Base-by-base conservation (phyloP, 2,797 vertebrate genomes). In the Gymnodraco acuticeps region DNA sequence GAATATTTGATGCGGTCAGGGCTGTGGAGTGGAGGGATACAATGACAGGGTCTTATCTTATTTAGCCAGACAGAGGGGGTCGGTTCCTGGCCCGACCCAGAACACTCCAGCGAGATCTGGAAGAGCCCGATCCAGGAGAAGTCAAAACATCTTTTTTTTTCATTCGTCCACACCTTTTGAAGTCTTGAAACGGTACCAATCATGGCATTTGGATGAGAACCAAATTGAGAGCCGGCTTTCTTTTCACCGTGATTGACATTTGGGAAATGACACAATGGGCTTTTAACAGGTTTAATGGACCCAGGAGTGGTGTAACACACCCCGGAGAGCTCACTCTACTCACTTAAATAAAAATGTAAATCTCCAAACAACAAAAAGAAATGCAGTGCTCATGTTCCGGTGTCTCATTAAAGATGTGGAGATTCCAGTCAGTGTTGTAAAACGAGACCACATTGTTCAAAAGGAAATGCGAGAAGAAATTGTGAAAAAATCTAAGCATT, bases 41-140 rank as follows among this genome's bases (percentile, higher is more conserved):
- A 94, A 94, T 93, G 93, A 93, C 93, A 87, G 84, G 84, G 89
- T 67, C 94, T 95, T 95, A 95, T 95, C 93, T 94, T 95, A 94
- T 95, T 94, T 91, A 92, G 92, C 88, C 94, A 95, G 94, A 93
- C 88, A 87, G 87, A 92, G 84, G 81, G 86, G 90, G 84, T 73
- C 72, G 84, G 75, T 73, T 84, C 85, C 75, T 68, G 79, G 88
- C 80, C 88, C 77, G 75, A 88, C 90, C 88, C 87, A 75, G 71
- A 84, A 80, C 86, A 84, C 91, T 86, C 84, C 79, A 70, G 38
- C 17, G 87, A 89, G 92, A 92, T 77, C 70, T 69, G 62, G 81
- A 87, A 80, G 71, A 81, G 78, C 68, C 78, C 80, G 58, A 77
- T 86, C 75, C 77, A 83, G 71, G 45, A 88, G 75, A 83, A 75